phyloP scores from a whole-genome alignment of 2,113 vertebrate species.

The Crotalus horridus region DNA sequence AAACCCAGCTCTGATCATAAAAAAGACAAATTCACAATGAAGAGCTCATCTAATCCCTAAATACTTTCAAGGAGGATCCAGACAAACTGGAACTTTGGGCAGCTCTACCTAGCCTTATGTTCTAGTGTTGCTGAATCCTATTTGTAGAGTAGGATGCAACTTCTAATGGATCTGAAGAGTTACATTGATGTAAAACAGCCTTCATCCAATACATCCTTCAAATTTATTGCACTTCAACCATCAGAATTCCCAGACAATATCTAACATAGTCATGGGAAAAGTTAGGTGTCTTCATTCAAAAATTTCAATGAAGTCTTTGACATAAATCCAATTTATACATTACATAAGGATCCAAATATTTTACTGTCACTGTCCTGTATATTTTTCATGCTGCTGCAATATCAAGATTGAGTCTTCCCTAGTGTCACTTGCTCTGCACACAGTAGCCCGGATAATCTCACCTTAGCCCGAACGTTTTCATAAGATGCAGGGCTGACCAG shows the following conservation, averaged over 20 bases:
- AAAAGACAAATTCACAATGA: not conserved
- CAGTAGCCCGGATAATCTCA: conserved; percentile 46
- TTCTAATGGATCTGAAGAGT: not conserved
- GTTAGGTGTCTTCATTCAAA: not conserved
- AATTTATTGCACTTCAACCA: not conserved
- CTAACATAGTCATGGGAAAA: not conserved
- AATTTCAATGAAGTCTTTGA: not conserved
- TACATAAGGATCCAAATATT: not conserved
- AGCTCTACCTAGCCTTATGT: not conserved
- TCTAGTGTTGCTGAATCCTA: not conserved
- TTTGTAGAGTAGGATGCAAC: not conserved
- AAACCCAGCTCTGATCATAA: not conserved
- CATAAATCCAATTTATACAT: not conserved
- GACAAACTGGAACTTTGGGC: not conserved
- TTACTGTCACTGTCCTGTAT: not conserved
- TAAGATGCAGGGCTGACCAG: conserved; percentile 81
- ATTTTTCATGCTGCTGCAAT: not conserved
- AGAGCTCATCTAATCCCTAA: not conserved
- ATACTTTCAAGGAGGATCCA: not conserved
- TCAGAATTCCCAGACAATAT: not conserved
- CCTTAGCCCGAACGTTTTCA: conserved; percentile 81
- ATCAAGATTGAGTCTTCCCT: not conserved
- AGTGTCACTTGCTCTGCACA: not conserved
- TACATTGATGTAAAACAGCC: not conserved
- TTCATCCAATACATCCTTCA: not conserved